Conservation (phyloP, 2,113 vertebrate species). For the Nannospalax galili region DNA sequence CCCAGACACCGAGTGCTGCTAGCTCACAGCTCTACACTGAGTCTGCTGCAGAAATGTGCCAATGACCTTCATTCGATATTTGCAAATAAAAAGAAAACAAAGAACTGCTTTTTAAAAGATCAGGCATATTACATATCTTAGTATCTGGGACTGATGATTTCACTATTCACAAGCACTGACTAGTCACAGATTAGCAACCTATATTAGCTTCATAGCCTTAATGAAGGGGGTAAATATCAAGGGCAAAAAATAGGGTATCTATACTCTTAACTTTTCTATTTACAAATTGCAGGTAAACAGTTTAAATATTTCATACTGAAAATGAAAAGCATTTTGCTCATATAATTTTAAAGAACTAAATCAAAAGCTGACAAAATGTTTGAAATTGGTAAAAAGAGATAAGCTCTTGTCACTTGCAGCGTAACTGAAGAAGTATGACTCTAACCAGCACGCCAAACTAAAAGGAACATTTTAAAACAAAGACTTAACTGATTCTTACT, state of each 20-base stretch:
- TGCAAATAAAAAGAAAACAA: slow-evolving; percentile 78
- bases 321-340: slow-evolving; percentile 68
- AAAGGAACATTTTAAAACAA: slow-evolving; percentile 67
- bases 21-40: slow-evolving; percentile 56
- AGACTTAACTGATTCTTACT: slow-evolving; percentile 35
- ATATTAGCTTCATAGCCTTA: slow-evolving; percentile 43
- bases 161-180: slow-evolving; percentile 25
- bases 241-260: slow-evolving; percentile 72
- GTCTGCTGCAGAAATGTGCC: slow-evolving; percentile 80
- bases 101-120: slow-evolving; percentile 50
- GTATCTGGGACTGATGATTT: slow-evolving; percentile 37
- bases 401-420: slow-evolving; percentile 58
- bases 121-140: neutral
- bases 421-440: slow-evolving; percentile 38
- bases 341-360: slow-evolving; percentile 65
- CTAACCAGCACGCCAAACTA: slow-evolving; percentile 51
- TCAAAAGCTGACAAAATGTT: slow-evolving; percentile 65
- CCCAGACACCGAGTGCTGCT: slow-evolving; percentile 45
- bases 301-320: slow-evolving; percentile 58
- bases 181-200: slow-evolving; percentile 69
- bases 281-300: slow-evolving; percentile 42
- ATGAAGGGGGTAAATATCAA: slow-evolving; percentile 53
- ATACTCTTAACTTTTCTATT: slow-evolving; percentile 58
- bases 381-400: slow-evolving; percentile 52
- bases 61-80: slow-evolving; percentile 86